Evolutionary conservation across 2,113 vertebrate genomes (phyloP), one percentile per base, ranked within the genome.

Genomic region (Leucosticte australis): DNA sequence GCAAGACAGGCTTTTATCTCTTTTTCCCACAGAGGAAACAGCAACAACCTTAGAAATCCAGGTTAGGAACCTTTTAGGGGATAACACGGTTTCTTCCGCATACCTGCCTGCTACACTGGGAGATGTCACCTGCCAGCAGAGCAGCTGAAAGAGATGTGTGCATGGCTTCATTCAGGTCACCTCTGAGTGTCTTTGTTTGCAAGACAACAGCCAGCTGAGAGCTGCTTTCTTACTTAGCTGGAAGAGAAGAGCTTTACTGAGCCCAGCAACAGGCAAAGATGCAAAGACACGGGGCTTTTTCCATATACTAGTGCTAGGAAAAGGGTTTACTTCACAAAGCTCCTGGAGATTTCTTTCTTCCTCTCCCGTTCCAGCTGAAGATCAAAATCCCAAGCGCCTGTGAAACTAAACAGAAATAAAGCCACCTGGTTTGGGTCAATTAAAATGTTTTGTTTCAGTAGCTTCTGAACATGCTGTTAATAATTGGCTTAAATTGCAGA

Each of bases 361-460:
- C 42, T 37, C 41, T 79, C 12, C 76, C 27, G 2, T 69, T 90
- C 19, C n/a, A n/a, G 55, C 24, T 78, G 75, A 81, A 77, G 64
- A 67, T 70, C 64, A 94, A 78, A 89, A 78, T 93, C 64, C 60
- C 64, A 92, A 56, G 44, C 30, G 81, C 52, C 52, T 47, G 23
- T 52, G 39, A 89, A 89, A 57, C 33, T 50, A 50, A 90, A 77
- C 4, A 13, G 46, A 86, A 84, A 49, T 33, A 69, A 92, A 90
- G 12, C 55, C 74, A 85, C 82, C 65, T 76, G 83, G 27, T 55
- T 90, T 70, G 15, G 35, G 27, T 46, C 56, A 96, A 95, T 94
- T 95, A 95, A 89, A 96, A 92, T 90, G 89, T 93, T 96, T 93
- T 97, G 89, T 96, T 93, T 87, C 86, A 78, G 68, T 84, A 67